Base-by-base conservation (phyloP, 2,113 vertebrate species). In the Cephalopholis sonnerati region DNA sequence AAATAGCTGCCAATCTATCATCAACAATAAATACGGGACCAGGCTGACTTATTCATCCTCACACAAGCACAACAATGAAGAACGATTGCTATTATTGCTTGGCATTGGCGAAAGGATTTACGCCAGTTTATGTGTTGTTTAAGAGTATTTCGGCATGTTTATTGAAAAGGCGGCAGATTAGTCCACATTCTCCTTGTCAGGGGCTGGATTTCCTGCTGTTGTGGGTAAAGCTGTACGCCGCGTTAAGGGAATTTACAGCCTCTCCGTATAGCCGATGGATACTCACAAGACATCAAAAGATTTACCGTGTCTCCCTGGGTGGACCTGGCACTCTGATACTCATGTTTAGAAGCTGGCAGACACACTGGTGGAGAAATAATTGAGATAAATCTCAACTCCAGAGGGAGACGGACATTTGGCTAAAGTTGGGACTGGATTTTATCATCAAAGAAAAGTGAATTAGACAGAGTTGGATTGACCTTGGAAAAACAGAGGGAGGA, bases 371-470 rank as follows among this genome's bases (percentile, higher is more conserved):
- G 78, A 81, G 72, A 76, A 89, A 90, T 92, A 92, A 93, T 91
- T 89, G 89, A 91, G 90, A 94, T 93, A 93, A 91, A 93, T 93
- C 86, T 92, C 70, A 64, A 82, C 89, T 82, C 82, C 55, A 57
- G 44, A 36, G 83, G 83, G 83, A 85, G 79, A 89, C 2, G 59
- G 87, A 92, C 92, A 88, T 81, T 93, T 90, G 82, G 88, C 81
- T 83, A 54, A 87, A 89, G 85, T 84, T 82, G 78, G 80, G 77
- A 83, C 71, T 72, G 80, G 90, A 89, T 93, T 92, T 91, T 89
- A 91, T 86, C 86, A 86, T 91, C 81, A 93, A 91, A 91, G 86
- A 87, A 90, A 92, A 89, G 79, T 74, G 75, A 92, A 91, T 92
- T 83, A 91, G 82, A 88, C 65, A 24, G 84, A 85, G 85, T 80